Evolutionary conservation across 2,113 vertebrate genomes (phyloP).

Genomic region (Microcebus tavaratra): DNA sequence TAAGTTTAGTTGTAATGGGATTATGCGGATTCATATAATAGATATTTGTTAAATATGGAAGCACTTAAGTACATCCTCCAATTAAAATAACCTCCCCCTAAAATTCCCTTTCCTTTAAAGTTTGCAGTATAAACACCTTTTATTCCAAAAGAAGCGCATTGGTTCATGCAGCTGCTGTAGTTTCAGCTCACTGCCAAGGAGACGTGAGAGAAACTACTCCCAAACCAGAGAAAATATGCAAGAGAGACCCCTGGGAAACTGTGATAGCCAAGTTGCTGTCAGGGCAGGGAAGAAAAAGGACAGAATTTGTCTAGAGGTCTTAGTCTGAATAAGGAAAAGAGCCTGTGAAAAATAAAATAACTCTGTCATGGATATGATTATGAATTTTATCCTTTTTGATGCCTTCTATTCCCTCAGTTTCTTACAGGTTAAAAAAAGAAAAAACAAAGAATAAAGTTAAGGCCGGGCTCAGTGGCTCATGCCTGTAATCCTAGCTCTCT

Average conservation of each 20-base stretch:
- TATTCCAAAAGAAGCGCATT: background rate
- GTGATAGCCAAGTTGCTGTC: background rate
- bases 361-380: background rate
- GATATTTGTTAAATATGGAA: background rate
- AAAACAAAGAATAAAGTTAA: too few species aligned
- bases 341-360: background rate
- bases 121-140: background rate
- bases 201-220: background rate
- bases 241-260: background rate
- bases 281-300: background rate
- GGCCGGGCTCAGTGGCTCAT: too few species aligned
- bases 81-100: background rate
- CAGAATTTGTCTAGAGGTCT: background rate
- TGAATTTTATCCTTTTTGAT: background rate
- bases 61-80: background rate
- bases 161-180: background rate
- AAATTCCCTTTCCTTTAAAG: background rate
- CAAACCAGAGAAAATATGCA: background rate
- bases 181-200: background rate
- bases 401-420: background rate
- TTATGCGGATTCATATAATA: background rate
- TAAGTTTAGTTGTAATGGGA: background rate
- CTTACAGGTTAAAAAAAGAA: too few species aligned
- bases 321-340: background rate
- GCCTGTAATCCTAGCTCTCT: too few species aligned